Percentiles rank a stretch among this genome's conserved stretches.
These are phyloP conservation scores for Drosophila takahashii DNA, from an alignment of 1,140 invertebrate species.

Conservation along the genomic window DNA sequence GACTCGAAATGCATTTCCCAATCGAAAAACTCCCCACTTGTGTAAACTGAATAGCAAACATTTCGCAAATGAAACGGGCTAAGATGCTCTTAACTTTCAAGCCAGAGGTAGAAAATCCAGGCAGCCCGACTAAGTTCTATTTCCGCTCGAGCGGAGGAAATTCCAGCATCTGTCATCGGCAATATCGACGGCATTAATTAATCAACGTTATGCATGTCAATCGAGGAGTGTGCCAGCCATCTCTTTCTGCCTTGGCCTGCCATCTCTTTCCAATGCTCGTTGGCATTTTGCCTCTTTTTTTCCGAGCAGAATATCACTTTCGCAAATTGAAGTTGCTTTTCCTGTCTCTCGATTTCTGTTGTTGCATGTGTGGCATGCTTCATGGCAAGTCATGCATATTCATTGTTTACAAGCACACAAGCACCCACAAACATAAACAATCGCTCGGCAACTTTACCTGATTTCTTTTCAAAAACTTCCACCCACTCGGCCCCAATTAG, in stretches of 20 bases:
- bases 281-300: conserved; percentile 31
- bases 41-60: conserved; percentile 4
- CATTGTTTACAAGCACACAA: conserved; percentile 66
- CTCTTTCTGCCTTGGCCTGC: not conserved
- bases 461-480: conserved; percentile 46
- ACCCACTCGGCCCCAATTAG: conserved; percentile 21
- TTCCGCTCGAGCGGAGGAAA: conserved; percentile 19
- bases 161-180: conserved; percentile 31
- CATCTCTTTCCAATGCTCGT: conserved; percentile 12
- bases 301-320: conserved; percentile 63
- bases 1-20: conserved; percentile 7
- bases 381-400: conserved; percentile 74
- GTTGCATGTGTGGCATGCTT: conserved; percentile 60
- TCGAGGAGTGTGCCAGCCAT: conserved; percentile 13
- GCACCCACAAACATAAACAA: conserved; percentile 32
- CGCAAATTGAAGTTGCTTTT: conserved; percentile 67
- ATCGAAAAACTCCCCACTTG: conserved; percentile 12
- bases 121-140: conserved; percentile 19
- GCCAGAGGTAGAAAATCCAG: not conserved
- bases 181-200: conserved; percentile 61
- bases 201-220: conserved; percentile 55
- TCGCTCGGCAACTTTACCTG: conserved; percentile 55
- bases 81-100: conserved; percentile 29
- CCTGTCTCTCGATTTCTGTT: conserved; percentile 36
- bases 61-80: conserved; percentile 31